phyloP scores from a whole-genome alignment of 2,888 invertebrate species.

The Tetragonisca angustula region DNA sequence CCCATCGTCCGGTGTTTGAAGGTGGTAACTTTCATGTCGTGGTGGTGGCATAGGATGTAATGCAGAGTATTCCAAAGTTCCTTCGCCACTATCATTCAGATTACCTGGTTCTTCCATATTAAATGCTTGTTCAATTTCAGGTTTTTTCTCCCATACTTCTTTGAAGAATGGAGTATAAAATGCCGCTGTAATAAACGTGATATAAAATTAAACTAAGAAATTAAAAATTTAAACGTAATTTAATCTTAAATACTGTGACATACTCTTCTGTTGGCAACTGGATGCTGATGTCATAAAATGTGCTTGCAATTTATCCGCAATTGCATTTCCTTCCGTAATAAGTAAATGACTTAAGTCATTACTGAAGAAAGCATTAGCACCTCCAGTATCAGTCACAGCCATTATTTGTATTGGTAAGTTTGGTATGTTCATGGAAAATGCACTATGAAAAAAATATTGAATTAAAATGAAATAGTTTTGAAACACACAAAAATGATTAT shows the following conservation, averaged over 20 bases:
- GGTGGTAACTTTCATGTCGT: constrained; percentile 91
- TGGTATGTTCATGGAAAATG: constrained; percentile 96
- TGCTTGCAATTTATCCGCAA: constrained; percentile 94
- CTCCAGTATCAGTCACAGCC: constrained; percentile 95
- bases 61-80: constrained; percentile 87
- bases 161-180: constrained; percentile 98
- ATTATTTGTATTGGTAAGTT: constrained; percentile 97
- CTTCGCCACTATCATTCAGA: constrained; percentile 88
- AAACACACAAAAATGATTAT: constrained; percentile 4
- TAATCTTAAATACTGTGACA: constrained; percentile 71
- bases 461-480: neutral
- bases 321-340: constrained; percentile 96
- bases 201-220: neutral
- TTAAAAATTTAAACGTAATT: neutral
- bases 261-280: constrained; percentile 94
- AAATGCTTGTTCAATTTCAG: constrained; percentile 96
- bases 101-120: constrained; percentile 91
- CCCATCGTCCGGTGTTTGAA: constrained; percentile 86
- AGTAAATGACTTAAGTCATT: constrained; percentile 95
- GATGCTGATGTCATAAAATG: constrained; percentile 96
- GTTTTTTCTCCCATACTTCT: constrained; percentile 98
- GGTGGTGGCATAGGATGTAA: constrained; percentile 90
- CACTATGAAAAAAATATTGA: constrained; percentile 85
- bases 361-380: constrained; percentile 95
- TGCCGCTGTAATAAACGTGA: constrained; percentile 88